A percentile compares a stretch with the other conserved stretches of the same genome.
These are phyloP conservation scores for Diogma glabrata DNA, from an alignment of 2,888 invertebrate genomes.

Conservation along the genomic window DNA sequence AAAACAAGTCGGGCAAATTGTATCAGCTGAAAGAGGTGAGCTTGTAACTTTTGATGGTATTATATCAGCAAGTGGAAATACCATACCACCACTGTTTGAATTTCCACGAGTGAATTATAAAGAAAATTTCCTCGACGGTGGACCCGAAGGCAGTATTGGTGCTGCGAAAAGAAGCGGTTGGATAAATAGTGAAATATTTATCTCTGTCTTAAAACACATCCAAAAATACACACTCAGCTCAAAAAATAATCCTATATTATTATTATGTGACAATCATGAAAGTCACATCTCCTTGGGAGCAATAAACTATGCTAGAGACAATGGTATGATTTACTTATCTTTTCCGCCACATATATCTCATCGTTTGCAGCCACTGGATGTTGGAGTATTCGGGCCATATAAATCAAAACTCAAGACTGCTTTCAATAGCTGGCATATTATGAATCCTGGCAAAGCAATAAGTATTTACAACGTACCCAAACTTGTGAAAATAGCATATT, in stretches of 20 bases:
- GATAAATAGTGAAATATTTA: constrained; percentile 24
- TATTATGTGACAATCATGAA: constrained; percentile 26
- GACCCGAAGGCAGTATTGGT: constrained; percentile 23
- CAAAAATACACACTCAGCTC: constrained; percentile 15
- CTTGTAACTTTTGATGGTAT: constrained; percentile 27
- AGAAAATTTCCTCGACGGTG: constrained; percentile 21
- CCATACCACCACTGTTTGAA: constrained; percentile 27
- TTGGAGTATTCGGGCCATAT: constrained; percentile 16
- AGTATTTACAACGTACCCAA: too few species aligned
- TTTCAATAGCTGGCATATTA: too few species aligned
- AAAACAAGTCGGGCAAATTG: constrained; percentile 27
- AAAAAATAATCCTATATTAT: constrained; percentile 21
- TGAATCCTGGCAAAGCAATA: too few species aligned
- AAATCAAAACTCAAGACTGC: too few species aligned
- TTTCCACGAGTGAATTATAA: constrained; percentile 21
- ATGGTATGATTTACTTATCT: constrained; percentile 25
- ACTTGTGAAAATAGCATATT: too few species aligned
- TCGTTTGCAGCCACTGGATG: constrained; percentile 15
- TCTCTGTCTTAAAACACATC: constrained; percentile 22
- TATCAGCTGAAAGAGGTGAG: constrained; percentile 29
- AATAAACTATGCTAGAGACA: constrained; percentile 26
- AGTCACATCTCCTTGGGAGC: constrained; percentile 24
- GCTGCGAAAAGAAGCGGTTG: constrained; percentile 23
- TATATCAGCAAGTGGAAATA: constrained; percentile 23
- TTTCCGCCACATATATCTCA: constrained; percentile 15